Conservation (phyloP, 2,888 invertebrate genomes). For the Dendrolimus pini region DNA sequence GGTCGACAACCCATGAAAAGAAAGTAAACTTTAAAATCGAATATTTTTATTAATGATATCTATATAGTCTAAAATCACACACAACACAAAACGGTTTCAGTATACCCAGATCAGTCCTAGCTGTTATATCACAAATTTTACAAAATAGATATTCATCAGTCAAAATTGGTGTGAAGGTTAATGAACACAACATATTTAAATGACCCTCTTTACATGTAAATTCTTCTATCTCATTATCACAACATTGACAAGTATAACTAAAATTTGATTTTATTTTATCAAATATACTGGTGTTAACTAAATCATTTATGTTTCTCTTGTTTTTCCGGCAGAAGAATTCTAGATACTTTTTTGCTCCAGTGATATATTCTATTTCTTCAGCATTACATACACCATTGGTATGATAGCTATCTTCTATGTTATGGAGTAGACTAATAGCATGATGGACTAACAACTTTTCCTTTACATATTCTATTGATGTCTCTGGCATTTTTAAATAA, state of each 20-base stretch:
- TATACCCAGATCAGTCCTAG: constrained; percentile 33
- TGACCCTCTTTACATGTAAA: constrained; percentile 47
- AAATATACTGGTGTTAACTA: constrained; percentile 22
- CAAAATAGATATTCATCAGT: constrained; percentile 46
- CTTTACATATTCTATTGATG: constrained; percentile 34
- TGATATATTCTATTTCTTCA: constrained; percentile 33
- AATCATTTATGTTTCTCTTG: constrained; percentile 20
- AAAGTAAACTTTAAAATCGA: too few species aligned
- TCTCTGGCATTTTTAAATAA: constrained; percentile 33
- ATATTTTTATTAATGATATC: constrained; percentile 4
- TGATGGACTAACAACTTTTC: constrained; percentile 43
- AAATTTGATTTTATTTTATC: constrained; percentile 13
- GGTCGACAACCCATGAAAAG: too few species aligned
- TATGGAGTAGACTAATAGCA: constrained; percentile 30
- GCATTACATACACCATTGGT: constrained; percentile 17
- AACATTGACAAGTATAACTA: constrained; percentile 47
- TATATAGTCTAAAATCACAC: constrained; percentile 46
- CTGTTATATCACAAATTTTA: constrained; percentile 38
- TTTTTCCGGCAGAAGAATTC: constrained; percentile 41
- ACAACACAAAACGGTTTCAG: constrained; percentile 44
- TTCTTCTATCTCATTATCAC: constrained; percentile 40
- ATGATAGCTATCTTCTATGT: constrained; percentile 23
- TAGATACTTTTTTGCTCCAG: constrained; percentile 39
- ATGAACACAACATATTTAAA: constrained; percentile 51
- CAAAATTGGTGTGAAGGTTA: constrained; percentile 51